Evolutionary conservation across 1,140 invertebrate genomes (phyloP), one percentile per base, ranked within the genome.

Genomic region (Zophobas atratus): DNA sequence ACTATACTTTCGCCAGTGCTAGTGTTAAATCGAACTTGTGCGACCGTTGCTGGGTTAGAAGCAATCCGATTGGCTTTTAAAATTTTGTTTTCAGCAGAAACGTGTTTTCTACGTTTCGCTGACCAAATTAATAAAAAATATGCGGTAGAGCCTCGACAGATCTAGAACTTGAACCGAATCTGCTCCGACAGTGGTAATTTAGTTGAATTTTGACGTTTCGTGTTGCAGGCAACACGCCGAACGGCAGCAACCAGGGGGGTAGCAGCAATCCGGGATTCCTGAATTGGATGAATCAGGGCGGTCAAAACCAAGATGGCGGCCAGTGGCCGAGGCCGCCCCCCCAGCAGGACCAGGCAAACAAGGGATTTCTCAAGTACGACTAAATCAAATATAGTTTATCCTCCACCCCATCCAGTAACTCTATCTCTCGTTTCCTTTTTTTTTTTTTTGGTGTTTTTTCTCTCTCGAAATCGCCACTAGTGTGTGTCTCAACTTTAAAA

Each of bases 321-420:
- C 85, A 85, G 70, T 86, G 86, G 86, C 82, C 84, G 4, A 76
- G 86, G 36, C 84, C 83, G 6, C 84, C 86, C 1, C 84, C 84
- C 1, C 84, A 84, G 57, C 83, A 84, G 46, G 82, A 79, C 34
- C 84, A 86, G 77, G 85, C 86, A 71, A 67, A 67, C 60, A 86
- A 86, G 60, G 82, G 82, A 70, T 86, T 86, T 75, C 80, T 86
- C 63, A 86, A 86, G 82, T 86, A 86, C 77, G 86, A 86, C 41
- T 86, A 84, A 80, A 55, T 72, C 74, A 57, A 76, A 67, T 67
- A 63, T 38, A 33, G 20, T 57, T 57, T 57, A n/a, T 33, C 55
- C 20, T 33, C 34, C 55, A 35, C 8, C 36, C 55, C 3, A 63
- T 39, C 60, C 60, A 32, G 32, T 4, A 20, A 57, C 34, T 34